These are phyloP conservation scores for Pseudotriccus pelzelni DNA, from an alignment of 2,797 vertebrate genomes.

Conservation along the genomic window DNA sequence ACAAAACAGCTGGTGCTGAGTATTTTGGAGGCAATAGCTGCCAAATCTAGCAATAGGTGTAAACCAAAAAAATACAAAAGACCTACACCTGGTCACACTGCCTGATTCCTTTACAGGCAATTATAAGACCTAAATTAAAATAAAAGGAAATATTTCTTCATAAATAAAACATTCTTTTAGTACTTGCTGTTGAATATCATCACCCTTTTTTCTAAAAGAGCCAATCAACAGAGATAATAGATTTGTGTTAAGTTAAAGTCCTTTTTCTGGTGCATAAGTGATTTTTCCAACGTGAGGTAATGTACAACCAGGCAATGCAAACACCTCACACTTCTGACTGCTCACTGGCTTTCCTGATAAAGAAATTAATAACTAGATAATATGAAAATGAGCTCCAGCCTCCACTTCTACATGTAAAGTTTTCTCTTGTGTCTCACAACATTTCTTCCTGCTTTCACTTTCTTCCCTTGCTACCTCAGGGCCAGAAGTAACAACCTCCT, in stretches of 20 bases:
- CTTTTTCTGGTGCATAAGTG: background rate
- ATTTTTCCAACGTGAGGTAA: background rate
- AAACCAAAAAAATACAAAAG: background rate
- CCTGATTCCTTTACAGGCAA: background rate
- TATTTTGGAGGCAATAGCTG: background rate
- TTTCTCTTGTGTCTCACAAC: accelerated
- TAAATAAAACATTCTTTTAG: background rate
- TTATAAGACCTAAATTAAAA: background rate
- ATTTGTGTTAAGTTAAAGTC: background rate
- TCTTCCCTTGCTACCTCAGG: background rate
- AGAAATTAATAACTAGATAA: background rate
- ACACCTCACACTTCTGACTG: background rate
- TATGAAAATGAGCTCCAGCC: background rate
- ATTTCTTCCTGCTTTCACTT: background rate
- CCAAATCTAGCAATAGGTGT: background rate
- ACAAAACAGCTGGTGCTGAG: background rate
- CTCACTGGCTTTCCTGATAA: background rate
- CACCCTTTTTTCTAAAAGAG: background rate
- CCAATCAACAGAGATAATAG: background rate
- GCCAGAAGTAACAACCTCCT: background rate
- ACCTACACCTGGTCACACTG: background rate
- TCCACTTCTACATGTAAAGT: background rate
- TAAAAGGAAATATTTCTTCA: background rate
- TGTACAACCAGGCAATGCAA: background rate
- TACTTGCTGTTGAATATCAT: background rate